phyloP scores from a whole-genome alignment of 2,888 invertebrate species.

The Nudaria mundana region DNA sequence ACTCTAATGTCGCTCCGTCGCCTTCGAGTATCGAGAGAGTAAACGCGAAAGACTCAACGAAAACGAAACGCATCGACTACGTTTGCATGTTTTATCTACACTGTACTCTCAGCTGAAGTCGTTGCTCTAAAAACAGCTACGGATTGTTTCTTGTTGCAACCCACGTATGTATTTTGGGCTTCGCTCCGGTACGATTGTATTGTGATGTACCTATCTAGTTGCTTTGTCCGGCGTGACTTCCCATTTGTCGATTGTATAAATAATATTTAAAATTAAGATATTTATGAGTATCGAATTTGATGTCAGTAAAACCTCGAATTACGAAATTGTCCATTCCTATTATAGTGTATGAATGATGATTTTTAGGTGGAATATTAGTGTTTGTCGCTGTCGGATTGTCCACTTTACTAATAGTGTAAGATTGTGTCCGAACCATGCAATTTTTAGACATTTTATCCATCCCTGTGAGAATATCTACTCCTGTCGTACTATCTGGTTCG shows the following conservation, averaged over 20 bases:
- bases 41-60: too few species aligned
- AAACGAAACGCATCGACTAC: constrained; percentile 26
- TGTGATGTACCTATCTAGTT: constrained; percentile 23
- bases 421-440: constrained; percentile 54
- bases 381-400: constrained; percentile 64
- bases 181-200: constrained; percentile 11
- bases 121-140: constrained; percentile 26
- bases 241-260: constrained; percentile 41
- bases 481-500: constrained; percentile 29
- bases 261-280: constrained; percentile 43
- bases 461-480: constrained; percentile 31
- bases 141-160: constrained; percentile 11
- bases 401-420: constrained; percentile 48
- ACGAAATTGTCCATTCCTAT: constrained; percentile 60
- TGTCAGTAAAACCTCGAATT: constrained; percentile 46
- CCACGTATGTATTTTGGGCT: constrained; percentile 16
- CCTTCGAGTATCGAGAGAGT: constrained; percentile 14
- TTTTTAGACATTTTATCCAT: constrained; percentile 34
- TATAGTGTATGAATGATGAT: constrained; percentile 42
- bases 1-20: constrained; percentile 13
- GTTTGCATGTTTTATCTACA: constrained; percentile 28
- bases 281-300: constrained; percentile 46
- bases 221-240: constrained; percentile 29
- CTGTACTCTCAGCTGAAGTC: constrained; percentile 15
- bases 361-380: constrained; percentile 32